A percentile compares a stretch with the other conserved stretches of the same genome.
Conservation (phyloP, 2,113 vertebrate genomes). For the Camelus dromedarius region DNA sequence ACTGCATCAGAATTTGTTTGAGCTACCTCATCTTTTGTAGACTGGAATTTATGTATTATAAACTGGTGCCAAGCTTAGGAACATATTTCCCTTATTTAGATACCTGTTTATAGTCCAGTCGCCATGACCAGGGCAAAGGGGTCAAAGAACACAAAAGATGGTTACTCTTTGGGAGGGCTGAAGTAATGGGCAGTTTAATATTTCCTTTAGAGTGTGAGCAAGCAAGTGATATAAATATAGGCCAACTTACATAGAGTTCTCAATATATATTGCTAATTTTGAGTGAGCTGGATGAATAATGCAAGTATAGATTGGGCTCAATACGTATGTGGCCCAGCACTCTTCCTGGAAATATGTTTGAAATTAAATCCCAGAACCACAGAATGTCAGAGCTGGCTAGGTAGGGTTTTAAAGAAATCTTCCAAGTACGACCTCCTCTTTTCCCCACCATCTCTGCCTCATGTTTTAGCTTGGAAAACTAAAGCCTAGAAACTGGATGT, state of each 20-base stretch:
- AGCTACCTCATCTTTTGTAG: background rate
- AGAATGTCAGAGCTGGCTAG: background rate
- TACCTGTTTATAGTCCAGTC: background rate
- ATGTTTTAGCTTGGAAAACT: background rate
- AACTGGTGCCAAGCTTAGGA: background rate
- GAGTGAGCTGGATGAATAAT: background rate
- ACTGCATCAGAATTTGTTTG: background rate
- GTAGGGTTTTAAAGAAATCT: background rate
- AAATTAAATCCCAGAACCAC: conserved; percentile 20
- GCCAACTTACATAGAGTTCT: background rate
- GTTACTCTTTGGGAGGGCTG: background rate
- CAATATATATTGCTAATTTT: background rate
- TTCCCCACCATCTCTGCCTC: background rate
- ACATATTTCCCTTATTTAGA: background rate
- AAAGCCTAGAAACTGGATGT: background rate
- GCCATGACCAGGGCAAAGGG: background rate
- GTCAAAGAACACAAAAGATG: background rate
- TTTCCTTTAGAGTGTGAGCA: background rate
- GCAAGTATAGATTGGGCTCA: background rate
- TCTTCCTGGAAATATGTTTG: background rate
- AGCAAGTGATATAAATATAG: background rate
- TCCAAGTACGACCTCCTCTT: background rate
- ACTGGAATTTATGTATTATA: background rate
- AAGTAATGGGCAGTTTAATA: background rate
- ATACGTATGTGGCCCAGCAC: background rate